Conservation (phyloP, 2,797 vertebrate genomes). For the Sebastes glaucus region DNA sequence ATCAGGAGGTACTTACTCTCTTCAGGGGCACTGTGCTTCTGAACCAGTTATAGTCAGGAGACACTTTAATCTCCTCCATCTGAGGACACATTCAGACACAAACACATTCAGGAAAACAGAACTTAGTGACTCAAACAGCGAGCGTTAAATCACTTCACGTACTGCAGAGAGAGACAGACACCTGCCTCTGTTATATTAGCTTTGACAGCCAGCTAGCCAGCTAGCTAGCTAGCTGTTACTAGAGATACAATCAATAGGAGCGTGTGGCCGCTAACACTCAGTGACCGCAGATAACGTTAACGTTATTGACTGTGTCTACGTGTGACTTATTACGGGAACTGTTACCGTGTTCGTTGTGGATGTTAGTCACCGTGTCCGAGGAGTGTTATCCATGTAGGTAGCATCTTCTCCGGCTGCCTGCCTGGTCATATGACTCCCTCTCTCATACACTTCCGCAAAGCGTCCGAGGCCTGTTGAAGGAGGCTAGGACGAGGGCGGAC, state of each 20-base stretch:
- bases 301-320: neutral
- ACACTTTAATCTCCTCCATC: conserved; percentile 99
- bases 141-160: neutral
- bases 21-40: conserved; percentile 97
- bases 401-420: conserved; percentile 22
- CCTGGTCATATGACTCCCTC: conserved; percentile 65
- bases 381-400: conserved; percentile 43
- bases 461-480: too few species aligned
- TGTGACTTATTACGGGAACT: neutral
- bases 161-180: neutral
- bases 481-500: too few species aligned
- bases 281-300: neutral
- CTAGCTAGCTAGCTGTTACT: neutral
- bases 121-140: neutral
- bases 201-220: neutral
- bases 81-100: conserved; percentile 51
- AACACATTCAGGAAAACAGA: neutral
- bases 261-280: neutral
- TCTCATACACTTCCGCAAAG: conserved; percentile 61
- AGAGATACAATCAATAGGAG: neutral
- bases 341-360: conserved; percentile 40
- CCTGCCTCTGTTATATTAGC: neutral
- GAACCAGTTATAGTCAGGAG: conserved; percentile 99
- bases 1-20: conserved; percentile 83
- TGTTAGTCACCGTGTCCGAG: conserved; percentile 33